Evolutionary conservation across 2,888 invertebrate genomes (phyloP).

Genomic region (Neria commutata): DNA sequence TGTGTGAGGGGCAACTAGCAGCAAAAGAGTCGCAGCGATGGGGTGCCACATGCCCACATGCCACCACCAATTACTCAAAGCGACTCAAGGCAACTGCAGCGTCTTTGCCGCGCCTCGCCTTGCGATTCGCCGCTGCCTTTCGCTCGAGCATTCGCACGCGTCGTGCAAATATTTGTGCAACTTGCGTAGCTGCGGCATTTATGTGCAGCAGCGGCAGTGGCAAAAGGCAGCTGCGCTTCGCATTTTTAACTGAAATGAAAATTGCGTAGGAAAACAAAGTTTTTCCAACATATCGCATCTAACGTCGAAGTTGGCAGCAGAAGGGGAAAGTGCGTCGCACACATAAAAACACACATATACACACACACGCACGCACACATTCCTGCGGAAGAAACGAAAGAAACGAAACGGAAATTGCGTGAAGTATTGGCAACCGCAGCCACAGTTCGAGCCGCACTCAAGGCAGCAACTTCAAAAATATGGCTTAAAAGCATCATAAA

Average conservation of each 20-base stretch:
- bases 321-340: not conserved
- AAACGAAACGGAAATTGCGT: not conserved
- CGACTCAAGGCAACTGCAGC: no score
- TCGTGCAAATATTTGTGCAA: not conserved
- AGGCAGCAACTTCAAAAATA: no score
- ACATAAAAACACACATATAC: conserved; percentile 6
- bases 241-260: conserved; percentile 2
- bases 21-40: no score
- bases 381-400: no score
- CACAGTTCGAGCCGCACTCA: no score
- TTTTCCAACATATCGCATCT: not conserved
- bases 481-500: not conserved
- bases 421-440: no score
- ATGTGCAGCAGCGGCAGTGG: not conserved
- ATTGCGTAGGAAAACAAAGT: not conserved
- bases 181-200: not conserved
- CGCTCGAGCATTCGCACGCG: not conserved
- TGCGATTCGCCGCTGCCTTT: no score
- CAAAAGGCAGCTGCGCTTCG: conserved; percentile 2
- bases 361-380: conserved; percentile 6
- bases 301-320: no score
- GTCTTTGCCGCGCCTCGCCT: no score
- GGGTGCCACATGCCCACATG: not conserved
- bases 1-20: no score
- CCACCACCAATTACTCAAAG: conserved; percentile 1